Conservation (phyloP, 2,797 vertebrate genomes). For the Onychomys leucogaster region DNA sequence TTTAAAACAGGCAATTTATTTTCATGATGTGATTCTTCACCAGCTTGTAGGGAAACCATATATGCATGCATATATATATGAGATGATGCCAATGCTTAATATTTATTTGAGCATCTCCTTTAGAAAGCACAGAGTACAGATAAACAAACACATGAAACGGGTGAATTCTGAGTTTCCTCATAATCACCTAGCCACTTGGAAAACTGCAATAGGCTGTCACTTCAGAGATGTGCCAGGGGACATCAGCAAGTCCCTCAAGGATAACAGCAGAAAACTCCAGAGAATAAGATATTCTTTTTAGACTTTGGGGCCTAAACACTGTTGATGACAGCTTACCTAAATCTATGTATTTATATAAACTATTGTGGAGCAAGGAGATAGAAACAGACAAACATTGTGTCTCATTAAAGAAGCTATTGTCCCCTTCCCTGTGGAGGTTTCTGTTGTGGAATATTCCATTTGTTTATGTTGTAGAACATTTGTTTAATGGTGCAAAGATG, state of each 20-base stretch:
- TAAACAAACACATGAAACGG: not conserved
- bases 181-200: not conserved
- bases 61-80: not conserved
- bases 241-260: not conserved
- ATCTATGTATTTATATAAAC: not conserved
- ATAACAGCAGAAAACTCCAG: not conserved
- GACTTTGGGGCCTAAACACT: not conserved
- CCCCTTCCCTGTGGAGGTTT: not conserved
- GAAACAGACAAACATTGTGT: not conserved
- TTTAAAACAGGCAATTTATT: not conserved
- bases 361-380: not conserved
- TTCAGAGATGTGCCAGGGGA: not conserved
- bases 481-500: too few species aligned
- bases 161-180: not conserved
- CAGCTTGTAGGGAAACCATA: not conserved
- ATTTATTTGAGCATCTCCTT: not conserved
- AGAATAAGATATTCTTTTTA: not conserved
- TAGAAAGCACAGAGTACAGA: not conserved
- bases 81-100: not conserved
- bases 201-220: not conserved
- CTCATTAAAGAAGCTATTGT: not conserved
- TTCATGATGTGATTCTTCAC: not conserved
- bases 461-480: too few species aligned
- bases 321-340: not conserved
- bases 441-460: too few species aligned